These are phyloP conservation scores for Schmidtea mediterranea DNA, from an alignment of 1,140 invertebrate species.

Conservation along the genomic window DNA sequence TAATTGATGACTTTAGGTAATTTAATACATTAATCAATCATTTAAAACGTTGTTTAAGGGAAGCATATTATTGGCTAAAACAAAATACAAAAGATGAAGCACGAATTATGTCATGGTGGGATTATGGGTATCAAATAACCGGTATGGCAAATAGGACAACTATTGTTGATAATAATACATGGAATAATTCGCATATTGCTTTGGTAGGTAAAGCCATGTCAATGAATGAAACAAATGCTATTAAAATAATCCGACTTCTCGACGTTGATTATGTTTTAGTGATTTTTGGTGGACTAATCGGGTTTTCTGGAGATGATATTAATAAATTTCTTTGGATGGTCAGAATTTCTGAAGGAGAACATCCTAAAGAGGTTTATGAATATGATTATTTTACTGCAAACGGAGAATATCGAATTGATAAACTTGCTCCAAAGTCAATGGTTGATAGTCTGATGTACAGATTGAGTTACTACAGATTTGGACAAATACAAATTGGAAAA, in stretches of 20 bases:
- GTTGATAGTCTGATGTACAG: constrained; percentile 98
- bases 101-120: constrained; percentile 97
- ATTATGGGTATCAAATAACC: constrained; percentile 96
- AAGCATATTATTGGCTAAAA: constrained; percentile 86
- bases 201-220: constrained; percentile 89
- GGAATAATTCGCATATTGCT: constrained; percentile 96
- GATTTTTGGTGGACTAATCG: constrained; percentile 83
- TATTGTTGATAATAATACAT: constrained; percentile 94
- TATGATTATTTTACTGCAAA: constrained; percentile 69
- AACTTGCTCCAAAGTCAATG: constrained; percentile 64
- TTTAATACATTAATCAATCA: too few species aligned
- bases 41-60: constrained; percentile 29
- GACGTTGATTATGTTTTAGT: constrained; percentile 92
- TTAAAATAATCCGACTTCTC: constrained; percentile 81
- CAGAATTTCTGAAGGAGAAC: constrained; percentile 71
- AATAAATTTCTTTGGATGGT: constrained; percentile 99
- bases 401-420: constrained; percentile 82
- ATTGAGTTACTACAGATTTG: constrained; percentile 85
- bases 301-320: constrained; percentile 80
- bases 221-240: constrained; percentile 71
- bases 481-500: constrained; percentile 50
- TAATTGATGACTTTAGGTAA: constrained; percentile 51
- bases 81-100: constrained; percentile 79
- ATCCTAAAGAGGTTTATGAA: constrained; percentile 72
- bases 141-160: constrained; percentile 94